These are phyloP conservation scores for Pteria penguin DNA, from an alignment of 2,888 invertebrate species.

Conservation along the genomic window DNA sequence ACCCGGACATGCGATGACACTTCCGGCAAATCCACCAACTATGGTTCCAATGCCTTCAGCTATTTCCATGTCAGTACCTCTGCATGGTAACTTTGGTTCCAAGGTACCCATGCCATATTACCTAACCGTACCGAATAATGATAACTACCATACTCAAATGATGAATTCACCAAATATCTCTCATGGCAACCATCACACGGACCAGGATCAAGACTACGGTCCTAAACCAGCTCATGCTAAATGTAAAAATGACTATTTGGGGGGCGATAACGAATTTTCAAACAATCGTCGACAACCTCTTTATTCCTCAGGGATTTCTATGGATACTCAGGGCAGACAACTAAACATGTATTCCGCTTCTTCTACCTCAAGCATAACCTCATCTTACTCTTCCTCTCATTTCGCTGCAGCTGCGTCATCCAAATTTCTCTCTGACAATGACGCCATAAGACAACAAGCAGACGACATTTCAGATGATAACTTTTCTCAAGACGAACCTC, in stretches of 20 bases:
- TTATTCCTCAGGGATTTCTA: conserved; percentile 20
- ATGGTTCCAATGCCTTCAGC: conserved; percentile 27
- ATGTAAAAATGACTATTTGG: background rate
- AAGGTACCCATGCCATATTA: conserved; percentile 33
- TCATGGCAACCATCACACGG: background rate
- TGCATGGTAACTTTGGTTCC: conserved; percentile 31
- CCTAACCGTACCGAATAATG: conserved; percentile 25
- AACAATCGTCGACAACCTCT: background rate
- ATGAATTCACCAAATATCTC: background rate
- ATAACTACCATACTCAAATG: background rate
- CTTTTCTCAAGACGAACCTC: conserved; percentile 55
- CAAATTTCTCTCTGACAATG: conserved; percentile 5
- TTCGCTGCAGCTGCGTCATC: background rate
- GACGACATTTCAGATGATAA: conserved; percentile 34
- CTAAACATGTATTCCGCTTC: conserved; percentile 4
- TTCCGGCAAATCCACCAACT: conserved; percentile 24
- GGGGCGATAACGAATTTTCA: conserved; percentile 11
- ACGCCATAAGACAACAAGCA: background rate
- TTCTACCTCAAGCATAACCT: conserved; percentile 24
- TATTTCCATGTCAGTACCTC: conserved; percentile 25
- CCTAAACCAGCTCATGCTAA: conserved; percentile 27
- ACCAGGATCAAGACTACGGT: background rate
- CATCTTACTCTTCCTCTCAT: conserved; percentile 8
- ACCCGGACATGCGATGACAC: conserved; percentile 17
- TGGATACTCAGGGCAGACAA: conserved; percentile 23